Percentiles rank a stretch among this genome's conserved stretches.
These are phyloP conservation scores for Rostratula benghalensis DNA, from an alignment of 2,113 vertebrate genomes.

Conservation along the genomic window DNA sequence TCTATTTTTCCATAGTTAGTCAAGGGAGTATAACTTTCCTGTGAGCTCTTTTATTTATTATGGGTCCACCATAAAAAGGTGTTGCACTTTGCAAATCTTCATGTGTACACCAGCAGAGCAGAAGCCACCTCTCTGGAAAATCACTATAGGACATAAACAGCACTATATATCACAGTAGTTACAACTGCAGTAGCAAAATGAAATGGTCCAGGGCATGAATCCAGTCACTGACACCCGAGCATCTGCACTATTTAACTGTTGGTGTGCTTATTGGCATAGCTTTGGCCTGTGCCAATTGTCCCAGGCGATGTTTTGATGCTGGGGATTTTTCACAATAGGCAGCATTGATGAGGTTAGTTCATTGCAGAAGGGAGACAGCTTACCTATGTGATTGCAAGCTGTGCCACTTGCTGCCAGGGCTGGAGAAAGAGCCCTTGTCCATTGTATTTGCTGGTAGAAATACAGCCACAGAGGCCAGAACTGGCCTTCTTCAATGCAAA, in stretches of 20 bases:
- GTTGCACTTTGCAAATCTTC: neutral
- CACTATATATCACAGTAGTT: fast-evolving
- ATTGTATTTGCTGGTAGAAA: neutral
- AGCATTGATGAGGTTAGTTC: neutral
- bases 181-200: neutral
- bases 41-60: neutral
- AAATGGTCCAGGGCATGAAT: neutral
- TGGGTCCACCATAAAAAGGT: neutral
- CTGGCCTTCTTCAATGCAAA: neutral
- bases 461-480: neutral
- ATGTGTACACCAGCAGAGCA: neutral
- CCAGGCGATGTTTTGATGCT: neutral
- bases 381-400: neutral
- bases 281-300: neutral
- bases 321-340: neutral
- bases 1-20: neutral
- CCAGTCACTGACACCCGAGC: neutral
- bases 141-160: neutral
- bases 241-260: neutral
- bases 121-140: neutral
- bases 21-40: neutral
- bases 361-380: neutral
- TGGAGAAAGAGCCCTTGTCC: neutral
- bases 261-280: neutral
- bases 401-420: neutral